phyloP scores from a whole-genome alignment of 2,113 vertebrate species.

The Turdus rufiventris region DNA sequence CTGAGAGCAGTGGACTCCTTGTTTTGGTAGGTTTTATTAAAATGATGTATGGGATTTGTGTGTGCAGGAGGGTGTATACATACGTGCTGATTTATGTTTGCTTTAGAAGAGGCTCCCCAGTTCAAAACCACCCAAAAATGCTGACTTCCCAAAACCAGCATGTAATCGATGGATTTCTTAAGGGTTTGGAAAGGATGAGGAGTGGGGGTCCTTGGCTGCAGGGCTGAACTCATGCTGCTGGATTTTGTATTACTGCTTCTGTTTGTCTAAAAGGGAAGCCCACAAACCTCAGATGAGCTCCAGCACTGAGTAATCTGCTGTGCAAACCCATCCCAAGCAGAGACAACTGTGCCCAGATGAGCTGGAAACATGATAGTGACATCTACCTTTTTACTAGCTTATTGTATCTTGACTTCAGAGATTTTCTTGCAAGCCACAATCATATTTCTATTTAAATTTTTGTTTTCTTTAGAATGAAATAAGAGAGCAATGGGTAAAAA shows the following conservation, averaged over 20 bases:
- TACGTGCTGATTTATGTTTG: constrained; percentile 1
- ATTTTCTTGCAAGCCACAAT: background rate
- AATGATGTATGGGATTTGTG: background rate
- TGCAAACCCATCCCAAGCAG: background rate
- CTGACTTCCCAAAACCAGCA: background rate
- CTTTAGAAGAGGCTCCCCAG: background rate
- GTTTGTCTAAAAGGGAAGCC: background rate
- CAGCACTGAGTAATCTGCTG: background rate
- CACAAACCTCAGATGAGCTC: background rate
- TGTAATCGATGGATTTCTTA: background rate
- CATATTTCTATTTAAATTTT: background rate
- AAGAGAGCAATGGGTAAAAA: background rate
- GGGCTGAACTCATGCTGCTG: background rate
- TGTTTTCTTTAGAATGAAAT: background rate
- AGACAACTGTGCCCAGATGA: background rate
- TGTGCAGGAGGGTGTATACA: background rate
- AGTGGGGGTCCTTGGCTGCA: background rate
- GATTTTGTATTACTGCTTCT: background rate
- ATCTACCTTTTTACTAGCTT: background rate
- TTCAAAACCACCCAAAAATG: background rate
- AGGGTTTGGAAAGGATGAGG: background rate
- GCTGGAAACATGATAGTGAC: background rate
- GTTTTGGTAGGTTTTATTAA: background rate
- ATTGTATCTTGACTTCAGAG: background rate
- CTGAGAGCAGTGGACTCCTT: background rate